Base-by-base conservation (phyloP, 1,140 invertebrate species). In the Drosophila equinoxialis region DNA sequence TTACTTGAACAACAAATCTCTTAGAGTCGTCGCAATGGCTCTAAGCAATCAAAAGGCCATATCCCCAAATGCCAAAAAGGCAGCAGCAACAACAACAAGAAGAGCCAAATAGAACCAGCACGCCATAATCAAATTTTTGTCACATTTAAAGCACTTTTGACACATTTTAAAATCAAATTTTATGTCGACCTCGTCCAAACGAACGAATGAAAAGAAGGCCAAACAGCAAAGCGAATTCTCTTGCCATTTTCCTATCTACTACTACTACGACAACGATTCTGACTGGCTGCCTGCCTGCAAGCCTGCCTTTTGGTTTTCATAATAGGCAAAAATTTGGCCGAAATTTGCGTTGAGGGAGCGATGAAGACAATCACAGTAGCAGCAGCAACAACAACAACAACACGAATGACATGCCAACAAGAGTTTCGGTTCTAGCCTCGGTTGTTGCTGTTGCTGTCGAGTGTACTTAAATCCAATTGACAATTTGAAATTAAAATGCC, bases 401-500 rank as follows among this genome's bases (percentile, higher is more conserved):
- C 14, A 48, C 11, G 23, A 39, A 63, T 30, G 13, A 63, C n/a
- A 51, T 45, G 61, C 13, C 79, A 71, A 41, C 23, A 69, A 64
- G 37, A 48, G 37, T 42, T 5, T 30, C 14, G 13, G 39, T 64
- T 57, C 42, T 45, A 26, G 20, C 42, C 58, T 58, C 45, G 73
- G 45, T 26, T 79, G 84, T 61, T 63, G 76, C 65, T 79, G 77
- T 74, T 77, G 73, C 71, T 78, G 71, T 84, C 81, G 65, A 89
- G 68, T 64, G 80, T 89, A 72, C 86, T 82, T 90, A 90, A 90
- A 85, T 82, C 81, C 85, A 90, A 90, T 90, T 90, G 86, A 90
- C 86, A 90, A 90, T 90, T 90, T 90, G 71, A 90, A 90, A 90
- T 90, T 90, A 90, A 90, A 90, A 90, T 90, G 85, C 81, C 81